These are phyloP conservation scores for Notoglanidium macrostoma DNA, from an alignment of 2,797 vertebrate genomes.

Conservation along the genomic window DNA sequence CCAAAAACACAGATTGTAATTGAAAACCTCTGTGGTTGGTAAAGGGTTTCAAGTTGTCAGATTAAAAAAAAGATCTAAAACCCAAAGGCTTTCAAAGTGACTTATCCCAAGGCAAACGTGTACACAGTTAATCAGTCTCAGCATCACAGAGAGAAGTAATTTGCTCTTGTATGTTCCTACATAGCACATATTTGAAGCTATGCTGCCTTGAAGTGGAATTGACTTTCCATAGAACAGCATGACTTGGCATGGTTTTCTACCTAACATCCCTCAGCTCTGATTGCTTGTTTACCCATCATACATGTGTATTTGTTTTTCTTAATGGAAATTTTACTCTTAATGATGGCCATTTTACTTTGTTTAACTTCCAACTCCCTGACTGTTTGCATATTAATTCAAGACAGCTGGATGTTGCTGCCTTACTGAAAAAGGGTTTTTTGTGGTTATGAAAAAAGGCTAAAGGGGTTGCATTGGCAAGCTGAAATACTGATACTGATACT, in stretches of 20 bases:
- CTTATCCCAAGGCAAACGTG: constrained; percentile 13
- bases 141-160: constrained; percentile 22
- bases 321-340: constrained; percentile 53
- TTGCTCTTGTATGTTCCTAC: constrained; percentile 27
- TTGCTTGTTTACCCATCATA: constrained; percentile 51
- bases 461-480: constrained; percentile 27
- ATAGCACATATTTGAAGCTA: neutral
- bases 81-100: constrained; percentile 2
- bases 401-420: neutral
- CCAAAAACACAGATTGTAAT: neutral
- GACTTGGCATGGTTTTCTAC: neutral
- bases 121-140: constrained; percentile 22
- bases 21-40: neutral
- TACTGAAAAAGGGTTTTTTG: constrained; percentile 2
- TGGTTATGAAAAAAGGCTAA: constrained; percentile 7
- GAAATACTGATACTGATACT: constrained; percentile 19
- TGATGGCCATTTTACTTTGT: constrained; percentile 37
- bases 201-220: constrained; percentile 23
- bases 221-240: constrained; percentile 31
- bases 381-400: constrained; percentile 37
- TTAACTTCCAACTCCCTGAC: constrained; percentile 31
- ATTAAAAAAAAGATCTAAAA: constrained; percentile 21
- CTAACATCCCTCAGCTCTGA: constrained; percentile 35
- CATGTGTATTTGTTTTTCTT: constrained; percentile 49
- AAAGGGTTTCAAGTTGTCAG: neutral